Evolutionary conservation across 2,113 vertebrate species (phyloP), one percentile per base, ranked within the genome.

Genomic region (Brachirus orientalis): DNA sequence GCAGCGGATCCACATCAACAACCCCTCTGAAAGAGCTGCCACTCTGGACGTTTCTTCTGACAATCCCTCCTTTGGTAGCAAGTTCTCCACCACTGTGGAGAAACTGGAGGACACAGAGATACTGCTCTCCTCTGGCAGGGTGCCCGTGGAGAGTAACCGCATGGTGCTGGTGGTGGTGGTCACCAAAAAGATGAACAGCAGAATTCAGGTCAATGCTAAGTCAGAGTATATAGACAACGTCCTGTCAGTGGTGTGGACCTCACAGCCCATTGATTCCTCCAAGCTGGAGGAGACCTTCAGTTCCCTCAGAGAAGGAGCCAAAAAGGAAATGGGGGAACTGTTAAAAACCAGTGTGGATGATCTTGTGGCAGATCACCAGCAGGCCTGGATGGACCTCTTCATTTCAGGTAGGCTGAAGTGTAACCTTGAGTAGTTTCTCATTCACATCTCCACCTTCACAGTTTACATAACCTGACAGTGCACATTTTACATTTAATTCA

Each of bases 301-400:
- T 66, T 67, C 59, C 16, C 93, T 99, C 17, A 89, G 93, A 75
- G 96, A 98, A 3, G 87, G 90, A 0, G 95, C 94, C 45, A 95
- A 92, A 52, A 94, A 92, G 45, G 97, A 99, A 78, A 94, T 99
- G 90, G 84, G 87, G 68, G 96, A 98, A 69, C 89, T 98, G 63
- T 84, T 98, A 86, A 90, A 91, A 63, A 82, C 90, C 77, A 92
- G 82, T 0, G 84, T 93, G 6, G 93, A 96, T 0, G 94, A 96
- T 10, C 85, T 98, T 57, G 87, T 96, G 7, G 80, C 83, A 41
- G 95, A 96, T 35, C 98, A 99, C 88, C 96, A 94, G 77, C 93
- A 93, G 80, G 94, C 94, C n/a, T 99, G 98, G 98, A 88, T 91
- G 13, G 96, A 98, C 76, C 94, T 98, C 45, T 97, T 99, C 80